Base-by-base conservation (phyloP, 2,888 invertebrate species). In the Melieria omissa region DNA sequence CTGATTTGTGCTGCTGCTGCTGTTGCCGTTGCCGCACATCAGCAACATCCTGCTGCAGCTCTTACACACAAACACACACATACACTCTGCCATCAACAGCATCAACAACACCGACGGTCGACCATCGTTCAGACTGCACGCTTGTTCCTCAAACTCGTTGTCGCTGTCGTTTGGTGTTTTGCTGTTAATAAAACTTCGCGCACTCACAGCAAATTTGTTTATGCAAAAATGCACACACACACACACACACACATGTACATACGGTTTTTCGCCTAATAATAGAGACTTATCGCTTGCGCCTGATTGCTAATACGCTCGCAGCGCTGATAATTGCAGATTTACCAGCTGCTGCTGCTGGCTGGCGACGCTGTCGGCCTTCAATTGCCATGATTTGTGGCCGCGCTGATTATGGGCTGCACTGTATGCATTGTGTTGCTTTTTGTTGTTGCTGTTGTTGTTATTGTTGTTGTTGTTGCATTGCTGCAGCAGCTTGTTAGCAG, bases 321-420 rank as follows among this genome's bases (percentile, higher is more conserved):
- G 67, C 49, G 60, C 60, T 58, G 49, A 67, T 60, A 67, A 67
- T 67, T 67, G 60, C 60, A 60, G 14, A 67, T 67, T 67, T 67
- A 60, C 60, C 49, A 67, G 47, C 49, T 67, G 60, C 29, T 29
- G 29, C 29, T 2, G 29, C 29, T 29, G 29, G 1, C 29, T 66
- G 72, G 46, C 44, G 58, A 45, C 44, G 47, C 46, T 66, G 71
- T 45, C 54, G 65, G 29, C 29, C 29, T 29, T 29, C 29, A 58
- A 46, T n/a, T 52, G 68, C 52, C 68, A 55, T 72, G 65, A 66
- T 57, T 60, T 55, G 67, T 62, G n/a, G 47, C 62, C 57, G 63
- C n/a, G 49, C 49, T 55, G 42, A 60, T 57, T 71, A 55, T 46
- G 55, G 61, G n/a, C 4, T 46, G 71, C 55, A 10, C 10, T 7